phyloP scores from a whole-genome alignment of 2,888 invertebrate species.

The Dascillus cervinus region DNA sequence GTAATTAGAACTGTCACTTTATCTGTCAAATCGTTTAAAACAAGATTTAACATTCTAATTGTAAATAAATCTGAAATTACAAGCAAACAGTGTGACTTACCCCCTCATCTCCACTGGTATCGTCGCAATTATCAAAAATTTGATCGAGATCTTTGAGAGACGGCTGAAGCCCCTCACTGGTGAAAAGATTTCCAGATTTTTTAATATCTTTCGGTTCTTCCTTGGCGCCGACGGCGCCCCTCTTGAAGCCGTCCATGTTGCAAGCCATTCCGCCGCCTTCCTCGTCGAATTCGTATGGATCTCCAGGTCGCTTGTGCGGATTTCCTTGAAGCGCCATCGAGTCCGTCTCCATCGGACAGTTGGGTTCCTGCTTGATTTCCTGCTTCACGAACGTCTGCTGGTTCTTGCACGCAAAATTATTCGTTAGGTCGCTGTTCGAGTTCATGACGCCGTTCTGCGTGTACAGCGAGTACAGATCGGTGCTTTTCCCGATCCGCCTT shows the following conservation, averaged over 20 bases:
- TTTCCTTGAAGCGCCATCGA: constrained; percentile 27
- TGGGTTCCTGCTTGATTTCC: constrained; percentile 60
- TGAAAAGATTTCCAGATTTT: constrained; percentile 63
- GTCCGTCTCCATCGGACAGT: constrained; percentile 33
- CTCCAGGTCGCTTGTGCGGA: constrained; percentile 39
- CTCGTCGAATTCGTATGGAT: constrained; percentile 69
- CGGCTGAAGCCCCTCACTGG: constrained; percentile 82
- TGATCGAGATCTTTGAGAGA: constrained; percentile 88
- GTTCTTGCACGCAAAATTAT: constrained; percentile 20
- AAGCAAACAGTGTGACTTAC: constrained; percentile 48
- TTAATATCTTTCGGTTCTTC: constrained; percentile 39
- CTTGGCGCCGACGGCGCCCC: constrained; percentile 40
- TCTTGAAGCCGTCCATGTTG: constrained; percentile 45
- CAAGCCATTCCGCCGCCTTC: constrained; percentile 48
- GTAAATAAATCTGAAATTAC: not conserved
- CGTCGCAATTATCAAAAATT: constrained; percentile 88
- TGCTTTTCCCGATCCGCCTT: constrained; percentile 35
- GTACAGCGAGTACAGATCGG: constrained; percentile 38
- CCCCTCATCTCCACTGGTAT: constrained; percentile 82
- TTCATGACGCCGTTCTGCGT: constrained; percentile 29
- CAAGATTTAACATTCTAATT: too few relatives aligned
- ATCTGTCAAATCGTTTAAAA: too few relatives aligned
- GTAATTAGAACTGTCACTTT: too few relatives aligned
- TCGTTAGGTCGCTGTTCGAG: constrained; percentile 25
- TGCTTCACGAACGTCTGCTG: constrained; percentile 33